phyloP scores from a whole-genome alignment of 2,797 vertebrate species.

The Lycodopsis pacificus region DNA sequence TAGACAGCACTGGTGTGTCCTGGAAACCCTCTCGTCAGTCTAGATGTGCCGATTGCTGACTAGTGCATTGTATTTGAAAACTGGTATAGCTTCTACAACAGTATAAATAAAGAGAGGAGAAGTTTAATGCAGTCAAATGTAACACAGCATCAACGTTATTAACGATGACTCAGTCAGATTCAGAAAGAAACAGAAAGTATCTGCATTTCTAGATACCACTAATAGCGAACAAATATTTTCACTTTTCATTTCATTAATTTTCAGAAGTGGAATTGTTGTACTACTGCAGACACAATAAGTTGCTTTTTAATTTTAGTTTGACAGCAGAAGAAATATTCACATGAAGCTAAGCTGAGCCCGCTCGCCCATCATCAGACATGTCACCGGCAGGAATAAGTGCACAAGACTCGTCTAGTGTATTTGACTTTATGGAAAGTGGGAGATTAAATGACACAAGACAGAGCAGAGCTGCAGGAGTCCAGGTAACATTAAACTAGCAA shows the following conservation, averaged over 20 bases:
- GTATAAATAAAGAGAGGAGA: background rate
- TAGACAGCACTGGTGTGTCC: background rate
- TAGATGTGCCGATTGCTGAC: background rate
- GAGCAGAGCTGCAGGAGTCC: background rate
- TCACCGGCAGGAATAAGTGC: background rate
- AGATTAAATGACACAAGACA: background rate
- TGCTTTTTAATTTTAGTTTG: slow-evolving; percentile 9
- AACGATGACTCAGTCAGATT: background rate
- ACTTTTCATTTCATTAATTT: background rate
- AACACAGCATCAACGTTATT: background rate
- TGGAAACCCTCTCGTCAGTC: background rate
- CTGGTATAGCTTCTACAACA: background rate
- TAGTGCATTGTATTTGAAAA: background rate
- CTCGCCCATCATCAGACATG: background rate
- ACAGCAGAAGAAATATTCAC: background rate
- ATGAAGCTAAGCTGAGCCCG: too few relatives aligned
- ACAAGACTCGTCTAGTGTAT: background rate
- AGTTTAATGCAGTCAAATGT: background rate
- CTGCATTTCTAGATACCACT: background rate
- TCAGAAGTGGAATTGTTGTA: background rate
- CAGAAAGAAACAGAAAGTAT: background rate
- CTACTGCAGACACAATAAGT: background rate
- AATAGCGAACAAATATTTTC: background rate
- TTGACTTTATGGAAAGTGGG: background rate
- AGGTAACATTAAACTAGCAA: background rate